Evolutionary conservation across 2,797 vertebrate species (phyloP).

Genomic region (Sebastes diaconus): DNA sequence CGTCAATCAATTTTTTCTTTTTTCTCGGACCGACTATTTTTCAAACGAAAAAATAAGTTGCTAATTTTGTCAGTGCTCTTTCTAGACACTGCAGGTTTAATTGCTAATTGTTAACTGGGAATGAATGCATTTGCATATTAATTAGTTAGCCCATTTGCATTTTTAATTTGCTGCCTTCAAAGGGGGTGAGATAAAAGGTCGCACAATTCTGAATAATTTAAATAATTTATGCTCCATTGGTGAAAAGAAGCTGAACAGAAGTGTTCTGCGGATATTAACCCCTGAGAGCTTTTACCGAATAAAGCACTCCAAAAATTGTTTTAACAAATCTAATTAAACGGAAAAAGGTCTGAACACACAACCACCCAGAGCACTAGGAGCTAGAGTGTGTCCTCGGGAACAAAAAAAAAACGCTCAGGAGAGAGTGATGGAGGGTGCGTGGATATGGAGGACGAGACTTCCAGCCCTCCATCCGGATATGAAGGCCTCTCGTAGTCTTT

Average conservation of each 20-base stretch:
- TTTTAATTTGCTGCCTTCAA: slow-evolving; percentile 99
- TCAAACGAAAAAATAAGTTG: slow-evolving; percentile 99
- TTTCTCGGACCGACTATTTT: slow-evolving; percentile 89
- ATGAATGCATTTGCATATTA: slow-evolving; percentile 99
- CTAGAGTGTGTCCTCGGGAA: slow-evolving; percentile 81
- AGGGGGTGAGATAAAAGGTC: slow-evolving; percentile 99
- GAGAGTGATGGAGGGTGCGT: slow-evolving; percentile 73
- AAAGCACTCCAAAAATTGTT: slow-evolving; percentile 90
- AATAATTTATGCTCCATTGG: slow-evolving; percentile 99
- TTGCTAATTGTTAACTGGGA: slow-evolving; percentile 99
- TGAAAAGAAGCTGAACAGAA: slow-evolving; percentile 99
- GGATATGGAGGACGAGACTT: slow-evolving; percentile 77
- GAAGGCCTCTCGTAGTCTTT: slow-evolving; percentile 78
- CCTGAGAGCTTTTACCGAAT: slow-evolving; percentile 92
- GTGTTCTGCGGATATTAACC: slow-evolving; percentile 99
- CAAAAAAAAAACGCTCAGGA: slow-evolving; percentile 68
- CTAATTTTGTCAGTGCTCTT: slow-evolving; percentile 99
- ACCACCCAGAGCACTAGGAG: slow-evolving; percentile 81
- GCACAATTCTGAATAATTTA: slow-evolving; percentile 99
- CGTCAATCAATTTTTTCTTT: slow-evolving; percentile 93
- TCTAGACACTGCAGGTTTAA: slow-evolving; percentile 99
- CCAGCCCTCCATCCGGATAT: slow-evolving; percentile 74
- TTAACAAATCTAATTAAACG: slow-evolving; percentile 92
- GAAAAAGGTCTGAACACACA: slow-evolving; percentile 87
- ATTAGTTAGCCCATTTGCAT: slow-evolving; percentile 99